These are phyloP conservation scores for Ophioninae sp. DNA, from an alignment of 2,888 invertebrate species.

Conservation along the genomic window DNA sequence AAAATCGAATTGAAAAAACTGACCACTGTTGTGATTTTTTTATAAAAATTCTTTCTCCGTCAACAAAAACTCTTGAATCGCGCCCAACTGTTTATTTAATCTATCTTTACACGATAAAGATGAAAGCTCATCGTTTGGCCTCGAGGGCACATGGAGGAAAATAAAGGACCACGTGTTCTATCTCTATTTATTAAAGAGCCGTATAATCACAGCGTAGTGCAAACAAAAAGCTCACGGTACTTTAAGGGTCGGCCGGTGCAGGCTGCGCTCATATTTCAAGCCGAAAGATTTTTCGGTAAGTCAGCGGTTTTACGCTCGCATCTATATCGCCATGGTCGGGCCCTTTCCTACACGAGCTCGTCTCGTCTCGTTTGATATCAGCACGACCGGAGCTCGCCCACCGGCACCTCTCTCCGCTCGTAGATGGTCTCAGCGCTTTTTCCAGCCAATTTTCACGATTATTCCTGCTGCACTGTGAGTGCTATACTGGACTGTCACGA, in stretches of 20 bases:
- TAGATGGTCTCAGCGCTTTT: constrained; percentile 49
- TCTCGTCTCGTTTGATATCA: constrained; percentile 58
- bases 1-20: no score
- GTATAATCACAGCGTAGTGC: constrained; percentile 43
- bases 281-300: constrained; percentile 59
- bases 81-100: no score
- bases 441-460: constrained; percentile 59
- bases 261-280: constrained; percentile 58
- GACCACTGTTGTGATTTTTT: no score
- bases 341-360: constrained; percentile 40
- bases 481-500: constrained; percentile 26
- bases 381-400: constrained; percentile 37
- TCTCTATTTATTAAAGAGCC: constrained; percentile 50
- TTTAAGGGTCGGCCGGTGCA: constrained; percentile 37
- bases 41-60: no score
- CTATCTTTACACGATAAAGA: not conserved
- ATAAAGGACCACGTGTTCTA: constrained; percentile 50
- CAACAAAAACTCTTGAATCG: no score
- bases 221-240: constrained; percentile 48
- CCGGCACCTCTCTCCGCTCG: constrained; percentile 15
- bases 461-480: constrained; percentile 30
- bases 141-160: not conserved
- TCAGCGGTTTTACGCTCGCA: constrained; percentile 58
- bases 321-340: not conserved
- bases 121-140: not conserved